Conservation (phyloP, 2,888 invertebrate genomes). For the Leptopilina myrica region DNA sequence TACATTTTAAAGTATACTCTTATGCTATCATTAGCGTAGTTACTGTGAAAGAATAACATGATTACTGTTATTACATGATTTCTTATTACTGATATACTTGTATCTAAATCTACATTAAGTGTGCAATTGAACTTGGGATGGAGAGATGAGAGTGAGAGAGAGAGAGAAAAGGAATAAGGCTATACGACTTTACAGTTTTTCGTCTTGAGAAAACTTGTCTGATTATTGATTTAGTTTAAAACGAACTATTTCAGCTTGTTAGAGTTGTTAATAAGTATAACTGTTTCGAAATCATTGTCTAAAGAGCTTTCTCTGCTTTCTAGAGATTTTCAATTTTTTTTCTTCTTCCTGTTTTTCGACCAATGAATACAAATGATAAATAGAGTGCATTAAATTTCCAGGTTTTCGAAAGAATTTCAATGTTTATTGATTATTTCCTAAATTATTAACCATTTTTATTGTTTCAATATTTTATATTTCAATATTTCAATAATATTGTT, state of each 20-base stretch:
- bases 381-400: too few relatives aligned
- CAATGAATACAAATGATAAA: too few relatives aligned
- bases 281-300: background rate
- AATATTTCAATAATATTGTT: too few relatives aligned
- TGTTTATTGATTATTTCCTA: too few relatives aligned
- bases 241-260: background rate
- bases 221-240: constrained; percentile 9
- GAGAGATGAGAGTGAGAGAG: too few relatives aligned
- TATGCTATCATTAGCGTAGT: background rate
- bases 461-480: too few relatives aligned
- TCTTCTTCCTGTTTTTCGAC: too few relatives aligned
- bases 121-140: constrained; percentile 14
- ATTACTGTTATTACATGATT: constrained; percentile 19
- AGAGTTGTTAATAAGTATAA: background rate
- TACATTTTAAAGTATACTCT: constrained; percentile 2
- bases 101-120: constrained; percentile 20
- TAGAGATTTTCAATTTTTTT: too few relatives aligned
- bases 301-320: too few relatives aligned
- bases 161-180: constrained; percentile 15
- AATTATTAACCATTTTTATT: too few relatives aligned
- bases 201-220: background rate
- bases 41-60: background rate
- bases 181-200: background rate
- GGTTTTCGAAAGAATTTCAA: too few relatives aligned
- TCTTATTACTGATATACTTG: constrained; percentile 3